Evolutionary conservation across 2,113 vertebrate species (phyloP).

Genomic region (Oxygymnocypris stewartii): DNA sequence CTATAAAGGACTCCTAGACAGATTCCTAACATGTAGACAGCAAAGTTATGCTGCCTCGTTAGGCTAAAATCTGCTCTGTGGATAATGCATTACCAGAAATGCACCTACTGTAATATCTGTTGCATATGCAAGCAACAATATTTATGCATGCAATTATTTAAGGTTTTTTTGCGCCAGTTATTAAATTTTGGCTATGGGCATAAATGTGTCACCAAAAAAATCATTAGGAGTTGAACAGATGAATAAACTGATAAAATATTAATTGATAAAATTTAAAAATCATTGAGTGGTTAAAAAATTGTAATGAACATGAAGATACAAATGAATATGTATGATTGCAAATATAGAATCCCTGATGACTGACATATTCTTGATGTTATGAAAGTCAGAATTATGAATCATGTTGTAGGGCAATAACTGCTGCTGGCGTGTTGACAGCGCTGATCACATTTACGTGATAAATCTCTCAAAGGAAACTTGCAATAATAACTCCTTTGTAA

Average conservation of each 20-base stretch:
- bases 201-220: neutral
- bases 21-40: neutral
- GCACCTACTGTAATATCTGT: neutral
- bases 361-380: neutral
- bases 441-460: constrained; percentile 13
- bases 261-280: neutral
- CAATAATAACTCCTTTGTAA: constrained; percentile 23
- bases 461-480: neutral
- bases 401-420: neutral
- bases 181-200: neutral
- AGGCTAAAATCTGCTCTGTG: neutral
- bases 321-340: neutral
- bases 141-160: neutral
- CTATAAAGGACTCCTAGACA: neutral
- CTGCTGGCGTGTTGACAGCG: neutral
- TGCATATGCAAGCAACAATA: neutral
- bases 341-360: neutral
- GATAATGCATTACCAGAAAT: neutral
- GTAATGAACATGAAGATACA: neutral
- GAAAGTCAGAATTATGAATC: constrained; percentile 21
- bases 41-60: neutral
- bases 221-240: neutral
- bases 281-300: neutral
- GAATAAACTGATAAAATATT: too few species aligned
- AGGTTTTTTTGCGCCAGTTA: neutral